Conservation (phyloP, 2,113 vertebrate genomes). For the Passer montanus region DNA sequence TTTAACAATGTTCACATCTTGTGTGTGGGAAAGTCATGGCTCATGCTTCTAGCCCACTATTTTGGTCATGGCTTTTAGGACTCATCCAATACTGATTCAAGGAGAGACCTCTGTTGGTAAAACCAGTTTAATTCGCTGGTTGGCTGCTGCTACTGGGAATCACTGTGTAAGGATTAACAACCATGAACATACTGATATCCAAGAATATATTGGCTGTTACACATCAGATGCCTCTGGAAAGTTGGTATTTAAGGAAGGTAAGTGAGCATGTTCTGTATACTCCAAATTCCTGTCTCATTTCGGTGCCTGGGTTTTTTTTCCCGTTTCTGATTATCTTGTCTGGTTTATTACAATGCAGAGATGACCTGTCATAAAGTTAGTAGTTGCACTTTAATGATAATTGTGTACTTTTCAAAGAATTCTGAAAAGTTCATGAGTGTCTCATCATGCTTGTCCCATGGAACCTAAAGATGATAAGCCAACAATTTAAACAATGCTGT, state of each 20-base stretch:
- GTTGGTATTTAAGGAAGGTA: constrained; percentile 93
- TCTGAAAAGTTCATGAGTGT: not conserved
- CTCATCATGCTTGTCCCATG: not conserved
- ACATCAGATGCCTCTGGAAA: constrained; percentile 89
- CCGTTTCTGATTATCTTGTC: not conserved
- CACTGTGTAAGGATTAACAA: constrained; percentile 97
- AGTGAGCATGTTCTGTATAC: not conserved
- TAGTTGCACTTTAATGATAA: not conserved
- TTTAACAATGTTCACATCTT: not conserved
- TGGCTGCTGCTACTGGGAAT: constrained; percentile 91
- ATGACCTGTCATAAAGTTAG: not conserved
- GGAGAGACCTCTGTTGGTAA: constrained; percentile 98
- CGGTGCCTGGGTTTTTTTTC: not conserved
- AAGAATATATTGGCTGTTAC: constrained; percentile 97
- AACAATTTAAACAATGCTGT: not conserved
- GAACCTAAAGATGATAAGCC: not conserved
- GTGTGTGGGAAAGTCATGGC: not conserved
- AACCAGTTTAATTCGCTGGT: constrained; percentile 93
- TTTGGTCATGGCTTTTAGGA: constrained; percentile 73
- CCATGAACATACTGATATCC: constrained; percentile 97
- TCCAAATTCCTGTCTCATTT: not conserved
- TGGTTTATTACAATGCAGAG: not conserved
- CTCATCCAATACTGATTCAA: constrained; percentile 92
- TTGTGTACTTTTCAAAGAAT: not conserved
- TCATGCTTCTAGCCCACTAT: accelerated